Base-by-base conservation (phyloP, 2,797 vertebrate genomes). In the Chloroceryle inda region DNA sequence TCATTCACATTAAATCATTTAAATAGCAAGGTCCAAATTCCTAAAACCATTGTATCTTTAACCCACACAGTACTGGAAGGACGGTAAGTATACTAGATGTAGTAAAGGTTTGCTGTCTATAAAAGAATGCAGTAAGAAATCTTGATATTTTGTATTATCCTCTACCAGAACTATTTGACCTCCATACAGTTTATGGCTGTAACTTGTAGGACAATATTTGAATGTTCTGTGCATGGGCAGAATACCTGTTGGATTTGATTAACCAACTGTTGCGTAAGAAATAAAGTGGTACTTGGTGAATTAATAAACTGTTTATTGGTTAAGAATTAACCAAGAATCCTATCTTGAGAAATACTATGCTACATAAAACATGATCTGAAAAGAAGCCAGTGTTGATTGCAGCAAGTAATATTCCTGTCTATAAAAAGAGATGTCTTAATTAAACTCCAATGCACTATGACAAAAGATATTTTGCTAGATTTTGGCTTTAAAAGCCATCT, bases 221-320 rank as follows among this genome's bases (percentile, higher is more conserved):
- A 88, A 92, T 56, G 77, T 37, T 73, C 63, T 73, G 26, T 79
- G 74, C 71, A 61, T 59, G 71, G 77, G 56, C 23, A 91, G 80
- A 92, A 95, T 85, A 82, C 33, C 59, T 92, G 85, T 45, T 59
- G 63, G 47, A 90, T 90, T 81, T 88, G 69, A 88, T 92, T 93
- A 95, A 94, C 62, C 94, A 93, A 91, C 80, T 86, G 83, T 63
- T 95, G 67, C 88, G 80, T 76, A 91, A 79, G 88, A 85, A 90
- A 94, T 77, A 66, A 89, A 93, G 80, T 27, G 22, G 50, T 86
- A 84, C 55, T 93, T 73, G 44, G 74, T 89, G 92, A 95, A 95
- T 93, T 95, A 95, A 96, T 94, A 95, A 93, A 92, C 88, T 73
- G 66, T 84, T 96, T 76, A 88, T 74, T 89, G 74, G 88, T 92